Evolutionary conservation across 1,140 invertebrate genomes (phyloP), one percentile per base, ranked within the genome.

Genomic region (Andricus grossulariae): DNA sequence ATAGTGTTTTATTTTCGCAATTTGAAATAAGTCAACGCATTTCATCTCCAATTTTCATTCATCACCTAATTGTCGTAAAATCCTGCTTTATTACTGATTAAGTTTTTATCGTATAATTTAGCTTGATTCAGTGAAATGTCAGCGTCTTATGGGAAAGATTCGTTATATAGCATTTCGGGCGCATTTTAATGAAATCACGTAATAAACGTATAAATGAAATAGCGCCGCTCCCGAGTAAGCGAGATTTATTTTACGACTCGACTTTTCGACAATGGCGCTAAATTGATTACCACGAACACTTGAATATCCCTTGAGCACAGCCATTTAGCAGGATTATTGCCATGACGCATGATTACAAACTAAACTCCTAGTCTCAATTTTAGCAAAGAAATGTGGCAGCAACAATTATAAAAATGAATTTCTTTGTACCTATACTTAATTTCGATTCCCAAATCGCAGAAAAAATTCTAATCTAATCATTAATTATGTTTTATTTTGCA

Each of bases 241-340:
- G 70, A 80, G 81, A 86, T 86, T 86, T 84, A 86, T 86, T 84
- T 86, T 76, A 85, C 78, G 74, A 55, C 79, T 83, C 77, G 84
- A 85, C 83, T 85, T 86, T 86, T 86, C 84, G 84, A 85, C 82
- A 83, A 86, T 79, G 79, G 75, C 77, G 80, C 81, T 84, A 85
- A 85, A 86, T 86, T 86, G 83, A 84, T 86, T 86, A 86, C 83
- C 54, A 70, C 76, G 74, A 83, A 80, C 50, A 82, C 80, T 79
- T 80, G 75, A 80, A 78, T 49, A 54, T 19, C 49, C 19, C 55
- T 54, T 74, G 78, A 50, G 70, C 60, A 78, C 75, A 73, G 79
- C 80, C 79, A 82, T 84, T 85, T 80, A 76, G 54, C 49, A 51
- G 79, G 72, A 82, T 86, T 85, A 86, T 85, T 84, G 84, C 73